phyloP scores from a whole-genome alignment of 1,140 invertebrate genomes.

The Ladona fulva region DNA sequence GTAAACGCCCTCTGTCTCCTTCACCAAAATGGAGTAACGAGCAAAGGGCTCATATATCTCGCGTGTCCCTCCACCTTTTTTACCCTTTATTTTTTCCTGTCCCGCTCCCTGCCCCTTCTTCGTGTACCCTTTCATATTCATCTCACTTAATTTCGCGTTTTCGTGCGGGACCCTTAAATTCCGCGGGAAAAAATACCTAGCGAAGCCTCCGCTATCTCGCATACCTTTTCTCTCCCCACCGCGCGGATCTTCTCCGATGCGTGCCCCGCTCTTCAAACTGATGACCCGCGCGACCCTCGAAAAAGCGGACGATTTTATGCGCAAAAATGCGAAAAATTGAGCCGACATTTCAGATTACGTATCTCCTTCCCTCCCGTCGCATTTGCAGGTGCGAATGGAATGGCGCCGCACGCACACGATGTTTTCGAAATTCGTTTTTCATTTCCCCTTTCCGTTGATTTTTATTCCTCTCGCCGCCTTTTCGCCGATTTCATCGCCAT shows the following conservation, averaged over 20 bases:
- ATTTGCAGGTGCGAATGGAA: neutral
- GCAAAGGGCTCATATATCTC: neutral
- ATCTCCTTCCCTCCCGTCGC: neutral
- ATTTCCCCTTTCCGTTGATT: neutral
- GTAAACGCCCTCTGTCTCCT: neutral
- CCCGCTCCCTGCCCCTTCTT: neutral
- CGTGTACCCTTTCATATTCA: neutral
- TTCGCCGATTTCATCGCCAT: too few relatives aligned
- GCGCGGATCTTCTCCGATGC: neutral
- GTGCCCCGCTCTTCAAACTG: neutral
- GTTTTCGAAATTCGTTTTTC: neutral
- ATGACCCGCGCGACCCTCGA: neutral
- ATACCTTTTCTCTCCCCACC: neutral
- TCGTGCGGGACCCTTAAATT: neutral
- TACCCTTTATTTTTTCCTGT: neutral
- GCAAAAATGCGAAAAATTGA: neutral
- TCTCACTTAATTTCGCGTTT: neutral
- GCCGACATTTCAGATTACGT: neutral
- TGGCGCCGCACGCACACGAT: neutral
- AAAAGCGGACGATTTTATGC: neutral
- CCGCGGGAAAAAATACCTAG: neutral
- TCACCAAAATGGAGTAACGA: conserved; percentile 3
- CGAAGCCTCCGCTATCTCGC: too few relatives aligned
- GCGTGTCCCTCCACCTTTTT: neutral
- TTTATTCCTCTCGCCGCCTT: neutral